phyloP scores from a whole-genome alignment of 2,888 invertebrate genomes.

The Nymphalis c-album region DNA sequence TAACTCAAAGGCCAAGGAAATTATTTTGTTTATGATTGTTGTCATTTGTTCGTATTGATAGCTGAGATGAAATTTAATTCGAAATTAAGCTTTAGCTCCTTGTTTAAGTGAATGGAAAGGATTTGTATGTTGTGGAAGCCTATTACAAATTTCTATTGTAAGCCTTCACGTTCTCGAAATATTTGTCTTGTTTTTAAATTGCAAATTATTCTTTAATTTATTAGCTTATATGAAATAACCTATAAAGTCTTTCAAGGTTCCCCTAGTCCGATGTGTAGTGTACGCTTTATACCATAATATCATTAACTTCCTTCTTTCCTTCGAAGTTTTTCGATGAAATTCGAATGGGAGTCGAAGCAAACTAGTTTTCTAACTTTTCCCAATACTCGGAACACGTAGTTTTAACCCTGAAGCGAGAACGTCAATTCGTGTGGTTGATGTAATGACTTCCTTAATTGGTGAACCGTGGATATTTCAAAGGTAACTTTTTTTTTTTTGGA shows the following conservation, averaged over 20 bases:
- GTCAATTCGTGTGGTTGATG: not conserved
- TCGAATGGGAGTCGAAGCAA: not conserved
- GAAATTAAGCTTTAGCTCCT: no score
- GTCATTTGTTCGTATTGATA: not conserved
- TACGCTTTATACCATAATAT: no score
- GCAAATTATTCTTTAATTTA: no score
- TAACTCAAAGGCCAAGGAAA: not conserved
- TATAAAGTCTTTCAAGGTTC: no score
- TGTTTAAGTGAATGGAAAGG: no score
- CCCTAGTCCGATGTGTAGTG: not conserved
- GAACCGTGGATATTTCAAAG: not conserved
- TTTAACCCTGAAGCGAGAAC: not conserved
- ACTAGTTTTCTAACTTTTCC: not conserved
- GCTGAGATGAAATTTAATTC: not conserved
- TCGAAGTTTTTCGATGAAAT: not conserved
- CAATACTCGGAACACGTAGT: no score
- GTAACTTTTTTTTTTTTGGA: no score
- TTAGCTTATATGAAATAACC: no score
- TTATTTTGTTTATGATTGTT: not conserved
- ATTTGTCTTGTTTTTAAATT: no score
- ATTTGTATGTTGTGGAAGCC: no score
- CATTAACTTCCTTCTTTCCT: not conserved
- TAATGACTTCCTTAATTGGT: not conserved
- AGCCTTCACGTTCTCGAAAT: no score
- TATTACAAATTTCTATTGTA: no score